These are phyloP conservation scores for Bufo gargarizans DNA, from an alignment of 2,113 vertebrate genomes.

Conservation along the genomic window DNA sequence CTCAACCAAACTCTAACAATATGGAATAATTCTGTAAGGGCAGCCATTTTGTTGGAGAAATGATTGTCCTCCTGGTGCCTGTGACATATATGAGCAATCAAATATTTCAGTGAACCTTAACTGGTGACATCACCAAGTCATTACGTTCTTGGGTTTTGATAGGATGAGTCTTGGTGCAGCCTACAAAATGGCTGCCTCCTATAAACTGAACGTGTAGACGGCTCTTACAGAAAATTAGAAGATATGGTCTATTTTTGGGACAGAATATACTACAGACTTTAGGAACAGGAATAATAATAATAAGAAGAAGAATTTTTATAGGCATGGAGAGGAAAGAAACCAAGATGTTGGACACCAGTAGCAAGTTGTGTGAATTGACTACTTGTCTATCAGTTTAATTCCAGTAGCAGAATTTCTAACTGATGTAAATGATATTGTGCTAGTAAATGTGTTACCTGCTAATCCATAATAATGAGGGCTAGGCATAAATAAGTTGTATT, in stretches of 20 bases:
- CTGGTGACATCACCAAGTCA: background rate
- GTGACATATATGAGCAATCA: background rate
- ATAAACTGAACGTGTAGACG: background rate
- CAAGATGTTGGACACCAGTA: background rate
- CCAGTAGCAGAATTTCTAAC: background rate
- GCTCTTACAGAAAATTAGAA: background rate
- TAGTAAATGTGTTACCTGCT: background rate
- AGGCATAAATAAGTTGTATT: background rate
- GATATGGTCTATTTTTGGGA: background rate
- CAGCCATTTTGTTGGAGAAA: background rate
- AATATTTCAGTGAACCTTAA: background rate
- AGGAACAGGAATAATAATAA: background rate
- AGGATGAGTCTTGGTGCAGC: too few species aligned
- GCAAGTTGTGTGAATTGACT: background rate
- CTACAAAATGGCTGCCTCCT: background rate
- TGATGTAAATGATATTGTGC: slow-evolving; percentile 1
- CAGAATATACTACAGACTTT: background rate
- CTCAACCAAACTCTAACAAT: background rate
- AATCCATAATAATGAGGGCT: slow-evolving; percentile 2
- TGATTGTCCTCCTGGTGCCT: background rate
- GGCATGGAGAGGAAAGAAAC: background rate
- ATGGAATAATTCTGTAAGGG: background rate
- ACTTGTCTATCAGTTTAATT: background rate
- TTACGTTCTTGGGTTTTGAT: background rate
- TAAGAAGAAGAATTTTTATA: background rate